Percentiles rank a stretch among this genome's conserved stretches.
These are phyloP conservation scores for Lutjanus campechanus DNA, from an alignment of 2,797 vertebrate species.

Conservation along the genomic window DNA sequence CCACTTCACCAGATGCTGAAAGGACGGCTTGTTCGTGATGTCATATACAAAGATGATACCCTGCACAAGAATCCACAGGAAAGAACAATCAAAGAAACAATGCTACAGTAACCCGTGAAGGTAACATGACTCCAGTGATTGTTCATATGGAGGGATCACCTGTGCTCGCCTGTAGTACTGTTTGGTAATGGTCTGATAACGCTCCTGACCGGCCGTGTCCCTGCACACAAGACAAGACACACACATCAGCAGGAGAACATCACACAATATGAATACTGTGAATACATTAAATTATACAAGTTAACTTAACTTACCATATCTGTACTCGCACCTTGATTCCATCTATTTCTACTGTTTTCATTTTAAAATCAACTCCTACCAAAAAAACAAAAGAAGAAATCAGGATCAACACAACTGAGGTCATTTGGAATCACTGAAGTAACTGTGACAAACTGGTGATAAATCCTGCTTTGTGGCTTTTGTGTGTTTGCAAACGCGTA, in stretches of 20 bases:
- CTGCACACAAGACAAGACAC: constrained; percentile 77
- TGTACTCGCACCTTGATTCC: constrained; percentile 95
- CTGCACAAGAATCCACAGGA: constrained; percentile 71
- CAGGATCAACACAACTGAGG: neutral
- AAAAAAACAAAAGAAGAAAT: constrained; percentile 31
- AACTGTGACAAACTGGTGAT: constrained; percentile 1
- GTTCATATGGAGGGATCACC: constrained; percentile 76
- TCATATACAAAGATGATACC: constrained; percentile 96
- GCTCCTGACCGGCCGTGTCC: constrained; percentile 98
- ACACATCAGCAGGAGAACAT: neutral
- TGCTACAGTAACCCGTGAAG: neutral
- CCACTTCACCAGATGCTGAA: constrained; percentile 96
- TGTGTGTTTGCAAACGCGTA: constrained; percentile 5
- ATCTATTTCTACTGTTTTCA: constrained; percentile 96
- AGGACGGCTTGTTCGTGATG: constrained; percentile 91
- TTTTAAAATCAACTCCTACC: constrained; percentile 96
- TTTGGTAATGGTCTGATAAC: constrained; percentile 96
- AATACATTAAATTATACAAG: neutral
- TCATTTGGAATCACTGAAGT: neutral
- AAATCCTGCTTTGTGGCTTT: neutral
- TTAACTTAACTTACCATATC: constrained; percentile 90
- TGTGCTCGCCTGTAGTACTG: constrained; percentile 97
- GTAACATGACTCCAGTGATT: neutral
- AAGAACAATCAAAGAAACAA: constrained; percentile 1
- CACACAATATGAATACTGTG: neutral